These are phyloP conservation scores for Stichodactyla mertensii DNA, from an alignment of 64 coral and sea anemone species.

Conservation along the genomic window DNA sequence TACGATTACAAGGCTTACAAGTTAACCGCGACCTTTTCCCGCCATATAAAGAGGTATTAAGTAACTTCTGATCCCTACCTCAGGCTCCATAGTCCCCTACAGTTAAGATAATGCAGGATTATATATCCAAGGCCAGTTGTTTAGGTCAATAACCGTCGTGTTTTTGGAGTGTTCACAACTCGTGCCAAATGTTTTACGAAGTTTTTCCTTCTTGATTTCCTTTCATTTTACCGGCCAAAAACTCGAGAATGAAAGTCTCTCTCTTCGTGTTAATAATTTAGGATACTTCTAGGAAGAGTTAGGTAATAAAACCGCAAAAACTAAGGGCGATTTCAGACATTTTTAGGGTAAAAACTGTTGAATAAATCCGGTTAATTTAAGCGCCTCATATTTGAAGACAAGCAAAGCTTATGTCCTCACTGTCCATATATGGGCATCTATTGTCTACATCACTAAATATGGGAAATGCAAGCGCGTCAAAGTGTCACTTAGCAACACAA, in stretches of 20 bases:
- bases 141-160: conserved; percentile 16
- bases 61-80: background rate
- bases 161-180: conserved; percentile 11
- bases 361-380: conserved; percentile 13
- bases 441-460: conserved; percentile 81
- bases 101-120: background rate
- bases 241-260: background rate
- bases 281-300: background rate
- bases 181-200: conserved; percentile 27
- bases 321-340: background rate
- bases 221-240: background rate
- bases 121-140: conserved; percentile 1
- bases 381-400: conserved; percentile 15
- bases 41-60: conserved; percentile 7
- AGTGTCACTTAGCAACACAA: conserved; percentile 24
- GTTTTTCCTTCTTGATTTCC: background rate
- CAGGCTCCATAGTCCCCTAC: background rate
- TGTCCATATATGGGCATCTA: conserved; percentile 44
- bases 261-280: background rate
- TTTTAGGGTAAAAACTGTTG: conserved; percentile 11
- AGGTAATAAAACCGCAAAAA: conserved; percentile 25
- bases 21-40: conserved; percentile 10
- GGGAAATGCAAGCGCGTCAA: conserved; percentile 20
- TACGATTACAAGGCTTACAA: background rate
- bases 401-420: conserved; percentile 43